Evolutionary conservation across 2,888 invertebrate species (phyloP).

Genomic region (Dorcus parallelipipedus): DNA sequence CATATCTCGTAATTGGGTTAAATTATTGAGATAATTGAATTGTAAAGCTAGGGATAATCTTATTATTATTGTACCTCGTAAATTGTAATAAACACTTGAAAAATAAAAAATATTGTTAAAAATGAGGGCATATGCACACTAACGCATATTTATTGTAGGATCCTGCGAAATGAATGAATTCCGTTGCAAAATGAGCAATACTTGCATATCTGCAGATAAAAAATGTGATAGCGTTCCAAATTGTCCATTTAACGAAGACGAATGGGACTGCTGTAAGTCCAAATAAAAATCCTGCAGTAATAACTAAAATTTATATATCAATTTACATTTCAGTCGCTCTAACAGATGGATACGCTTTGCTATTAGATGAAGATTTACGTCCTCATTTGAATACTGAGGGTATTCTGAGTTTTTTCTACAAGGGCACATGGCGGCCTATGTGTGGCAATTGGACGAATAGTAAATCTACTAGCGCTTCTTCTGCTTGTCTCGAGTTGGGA

Average conservation of each 20-base stretch:
- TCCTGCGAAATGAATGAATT: constrained; percentile 59
- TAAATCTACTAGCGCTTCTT: constrained; percentile 53
- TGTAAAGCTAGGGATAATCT: too few species aligned
- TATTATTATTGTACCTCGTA: too few species aligned
- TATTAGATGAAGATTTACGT: constrained; percentile 58
- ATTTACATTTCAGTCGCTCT: constrained; percentile 58
- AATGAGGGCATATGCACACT: too few species aligned
- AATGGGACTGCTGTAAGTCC: constrained; percentile 71
- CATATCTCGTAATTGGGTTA: too few species aligned
- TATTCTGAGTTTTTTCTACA: constrained; percentile 59
- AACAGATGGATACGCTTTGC: constrained; percentile 61
- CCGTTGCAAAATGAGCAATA: constrained; percentile 61
- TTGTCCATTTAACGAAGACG: constrained; percentile 72
- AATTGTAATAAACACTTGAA: too few species aligned
- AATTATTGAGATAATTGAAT: too few species aligned
- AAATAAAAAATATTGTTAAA: too few species aligned
- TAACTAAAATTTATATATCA: constrained; percentile 11
- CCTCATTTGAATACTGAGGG: constrained; percentile 61
- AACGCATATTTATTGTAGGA: constrained; percentile 46
- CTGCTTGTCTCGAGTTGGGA: constrained; percentile 66
- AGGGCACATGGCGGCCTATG: constrained; percentile 63
- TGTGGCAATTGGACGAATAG: constrained; percentile 55
- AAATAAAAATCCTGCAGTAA: constrained; percentile 12
- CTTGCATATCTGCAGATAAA: constrained; percentile 59
- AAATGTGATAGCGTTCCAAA: constrained; percentile 65